phyloP scores from a whole-genome alignment of 2,888 invertebrate genomes.

The Melolontha melolontha region DNA sequence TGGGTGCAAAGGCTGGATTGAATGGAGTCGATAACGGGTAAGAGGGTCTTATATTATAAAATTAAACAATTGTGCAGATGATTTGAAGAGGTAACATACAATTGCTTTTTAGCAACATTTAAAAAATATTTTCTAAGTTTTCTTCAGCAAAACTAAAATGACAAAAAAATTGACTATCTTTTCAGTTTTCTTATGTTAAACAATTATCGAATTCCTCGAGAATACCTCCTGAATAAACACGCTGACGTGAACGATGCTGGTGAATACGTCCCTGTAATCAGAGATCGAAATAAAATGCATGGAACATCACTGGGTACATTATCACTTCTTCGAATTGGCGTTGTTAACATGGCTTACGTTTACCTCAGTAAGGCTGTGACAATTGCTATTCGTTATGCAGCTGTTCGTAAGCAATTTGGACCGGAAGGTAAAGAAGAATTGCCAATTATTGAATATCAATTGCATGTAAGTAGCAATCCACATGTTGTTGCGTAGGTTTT shows the following conservation, averaged over 20 bases:
- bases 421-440: constrained; percentile 78
- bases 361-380: constrained; percentile 80
- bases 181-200: constrained; percentile 79
- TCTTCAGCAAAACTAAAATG: no score
- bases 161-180: no score
- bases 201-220: constrained; percentile 83
- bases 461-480: constrained; percentile 81
- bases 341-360: constrained; percentile 72
- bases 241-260: constrained; percentile 90
- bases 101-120: no score
- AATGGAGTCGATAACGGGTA: constrained; percentile 88
- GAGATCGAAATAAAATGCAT: constrained; percentile 86
- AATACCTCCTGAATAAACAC: constrained; percentile 83
- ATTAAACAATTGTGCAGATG: no score
- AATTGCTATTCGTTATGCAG: constrained; percentile 90
- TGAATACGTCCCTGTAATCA: constrained; percentile 81
- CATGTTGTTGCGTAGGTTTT: no score
- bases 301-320: constrained; percentile 87
- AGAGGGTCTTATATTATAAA: no score
- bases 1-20: constrained; percentile 92
- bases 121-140: no score
- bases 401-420: constrained; percentile 89
- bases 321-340: constrained; percentile 85
- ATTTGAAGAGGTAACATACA: no score
- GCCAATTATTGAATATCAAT: constrained; percentile 92